Percentiles rank a stretch among this genome's conserved stretches.
These are phyloP conservation scores for Ceratosolen fusciceps DNA, from an alignment of 1,140 invertebrate species.

Conservation along the genomic window DNA sequence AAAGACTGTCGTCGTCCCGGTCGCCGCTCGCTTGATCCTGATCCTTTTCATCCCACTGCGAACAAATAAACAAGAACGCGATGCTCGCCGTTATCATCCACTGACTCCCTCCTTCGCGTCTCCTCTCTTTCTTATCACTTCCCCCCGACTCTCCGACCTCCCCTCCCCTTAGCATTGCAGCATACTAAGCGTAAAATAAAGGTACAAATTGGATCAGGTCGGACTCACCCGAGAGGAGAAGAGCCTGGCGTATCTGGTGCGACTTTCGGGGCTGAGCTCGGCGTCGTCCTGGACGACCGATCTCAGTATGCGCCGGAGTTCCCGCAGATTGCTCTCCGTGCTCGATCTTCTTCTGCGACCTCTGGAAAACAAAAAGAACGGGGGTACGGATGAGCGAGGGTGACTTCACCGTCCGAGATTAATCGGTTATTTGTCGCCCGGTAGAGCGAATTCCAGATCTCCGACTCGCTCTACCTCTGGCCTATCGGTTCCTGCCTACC, in stretches of 20 bases:
- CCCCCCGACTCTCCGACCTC: too few species aligned
- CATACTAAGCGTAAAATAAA: too few species aligned
- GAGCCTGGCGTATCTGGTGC: constrained; percentile 42
- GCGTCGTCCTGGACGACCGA: constrained; percentile 46
- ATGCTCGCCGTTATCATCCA: not conserved
- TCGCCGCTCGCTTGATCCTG: constrained; percentile 36
- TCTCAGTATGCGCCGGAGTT: constrained; percentile 53
- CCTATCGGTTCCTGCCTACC: too few species aligned
- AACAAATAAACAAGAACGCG: constrained; percentile 44
- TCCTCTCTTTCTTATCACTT: too few species aligned
- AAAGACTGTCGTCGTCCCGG: constrained; percentile 14
- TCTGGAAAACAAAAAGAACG: constrained; percentile 55
- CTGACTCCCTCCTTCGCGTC: too few species aligned
- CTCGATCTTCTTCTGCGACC: constrained; percentile 65
- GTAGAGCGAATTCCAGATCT: too few species aligned
- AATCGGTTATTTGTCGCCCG: too few species aligned
- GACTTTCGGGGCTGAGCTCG: constrained; percentile 50
- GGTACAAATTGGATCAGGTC: too few species aligned
- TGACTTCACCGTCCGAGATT: too few species aligned
- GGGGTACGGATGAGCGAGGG: not conserved
- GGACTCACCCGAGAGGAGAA: constrained; percentile 55
- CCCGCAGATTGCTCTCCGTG: constrained; percentile 51
- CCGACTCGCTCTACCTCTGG: too few species aligned
- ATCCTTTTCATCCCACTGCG: constrained; percentile 53
- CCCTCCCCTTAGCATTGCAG: too few species aligned